phyloP scores from a whole-genome alignment of 2,888 invertebrate genomes.

The Pristionchus japonicus region DNA sequence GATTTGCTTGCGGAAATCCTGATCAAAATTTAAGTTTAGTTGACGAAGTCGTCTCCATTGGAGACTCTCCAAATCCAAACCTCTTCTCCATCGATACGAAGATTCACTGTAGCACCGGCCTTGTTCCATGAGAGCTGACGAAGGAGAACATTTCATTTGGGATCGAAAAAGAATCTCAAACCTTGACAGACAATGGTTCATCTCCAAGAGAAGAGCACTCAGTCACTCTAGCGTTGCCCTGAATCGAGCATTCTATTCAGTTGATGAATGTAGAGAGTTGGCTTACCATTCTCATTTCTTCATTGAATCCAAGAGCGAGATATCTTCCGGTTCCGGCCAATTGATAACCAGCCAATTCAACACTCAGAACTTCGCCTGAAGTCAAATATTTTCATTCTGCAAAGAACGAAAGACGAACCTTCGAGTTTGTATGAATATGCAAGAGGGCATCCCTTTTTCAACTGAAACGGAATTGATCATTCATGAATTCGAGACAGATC shows the following conservation, averaged over 20 bases:
- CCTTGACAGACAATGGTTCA: constrained; percentile 14
- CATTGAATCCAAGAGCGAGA: background rate
- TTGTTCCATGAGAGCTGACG: background rate
- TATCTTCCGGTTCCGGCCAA: background rate
- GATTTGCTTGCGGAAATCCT: background rate
- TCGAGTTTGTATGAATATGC: constrained; percentile 29
- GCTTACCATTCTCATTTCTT: background rate
- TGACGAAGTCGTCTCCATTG: background rate
- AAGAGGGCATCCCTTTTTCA: background rate
- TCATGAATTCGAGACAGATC: background rate
- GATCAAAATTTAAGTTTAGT: background rate
- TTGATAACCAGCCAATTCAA: constrained; percentile 25
- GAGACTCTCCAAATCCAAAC: background rate
- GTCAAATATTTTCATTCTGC: too few relatives aligned
- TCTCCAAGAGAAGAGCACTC: constrained; percentile 59
- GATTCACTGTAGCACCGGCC: background rate
- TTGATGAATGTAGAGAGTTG: background rate
- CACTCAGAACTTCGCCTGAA: background rate
- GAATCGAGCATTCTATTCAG: background rate
- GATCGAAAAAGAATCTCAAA: background rate
- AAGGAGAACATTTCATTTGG: background rate
- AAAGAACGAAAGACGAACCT: background rate
- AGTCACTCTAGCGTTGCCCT: constrained; percentile 47
- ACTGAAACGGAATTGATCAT: background rate
- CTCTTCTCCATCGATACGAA: background rate